phyloP scores from a whole-genome alignment of 2,113 vertebrate genomes.

The Lepus timidus region DNA sequence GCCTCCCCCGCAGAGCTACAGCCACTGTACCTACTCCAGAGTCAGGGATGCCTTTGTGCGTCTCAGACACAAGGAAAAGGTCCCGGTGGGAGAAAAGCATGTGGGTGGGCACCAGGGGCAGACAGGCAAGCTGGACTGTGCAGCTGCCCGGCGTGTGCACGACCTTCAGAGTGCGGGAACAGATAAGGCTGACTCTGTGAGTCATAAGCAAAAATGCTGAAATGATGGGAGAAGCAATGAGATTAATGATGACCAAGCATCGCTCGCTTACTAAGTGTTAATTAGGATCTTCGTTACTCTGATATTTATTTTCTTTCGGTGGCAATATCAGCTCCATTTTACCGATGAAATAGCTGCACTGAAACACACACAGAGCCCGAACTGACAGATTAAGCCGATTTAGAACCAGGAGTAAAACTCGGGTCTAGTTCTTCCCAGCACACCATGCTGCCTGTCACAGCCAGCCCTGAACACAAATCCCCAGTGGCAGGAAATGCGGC shows the following conservation, averaged over 20 bases:
- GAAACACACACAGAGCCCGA: background rate
- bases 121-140: background rate
- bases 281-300: background rate
- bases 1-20: background rate
- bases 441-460: background rate
- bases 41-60: background rate
- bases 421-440: background rate
- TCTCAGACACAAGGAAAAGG: background rate
- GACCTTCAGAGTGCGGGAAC: background rate
- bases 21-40: background rate
- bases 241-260: background rate
- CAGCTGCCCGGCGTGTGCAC: background rate
- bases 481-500: background rate
- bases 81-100: background rate
- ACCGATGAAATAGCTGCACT: background rate
- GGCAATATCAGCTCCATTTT: background rate
- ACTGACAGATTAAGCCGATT: background rate
- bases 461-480: background rate
- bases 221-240: background rate
- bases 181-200: background rate
- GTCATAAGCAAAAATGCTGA: background rate
- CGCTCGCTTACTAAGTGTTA: background rate
- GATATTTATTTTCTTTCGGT: background rate
- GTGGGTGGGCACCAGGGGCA: background rate
- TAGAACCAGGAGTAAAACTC: background rate